These are phyloP conservation scores for Tenebrosternarchus preto DNA, from an alignment of 2,113 vertebrate genomes.

Conservation along the genomic window DNA sequence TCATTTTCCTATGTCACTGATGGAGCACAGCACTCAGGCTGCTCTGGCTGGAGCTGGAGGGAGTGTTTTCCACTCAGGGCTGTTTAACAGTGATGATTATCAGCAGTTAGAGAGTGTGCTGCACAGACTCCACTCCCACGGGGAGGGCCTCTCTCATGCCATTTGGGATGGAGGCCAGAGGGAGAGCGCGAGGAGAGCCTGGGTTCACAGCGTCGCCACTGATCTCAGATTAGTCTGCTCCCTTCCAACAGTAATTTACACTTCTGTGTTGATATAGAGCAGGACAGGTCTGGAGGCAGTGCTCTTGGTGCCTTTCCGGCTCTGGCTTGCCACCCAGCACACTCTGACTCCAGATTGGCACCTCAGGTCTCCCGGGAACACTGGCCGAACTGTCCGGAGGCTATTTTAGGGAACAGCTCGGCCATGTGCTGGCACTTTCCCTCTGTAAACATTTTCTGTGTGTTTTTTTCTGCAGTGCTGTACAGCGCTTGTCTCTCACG, in stretches of 20 bases:
- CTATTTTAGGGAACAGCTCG: neutral
- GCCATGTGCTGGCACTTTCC: slow-evolving; percentile 6
- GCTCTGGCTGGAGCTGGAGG: slow-evolving; percentile 5
- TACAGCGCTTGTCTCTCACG: neutral
- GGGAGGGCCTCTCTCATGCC: slow-evolving; percentile 3
- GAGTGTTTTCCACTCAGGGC: slow-evolving; percentile 29
- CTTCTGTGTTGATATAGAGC: neutral
- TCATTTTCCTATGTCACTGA: slow-evolving; percentile 30
- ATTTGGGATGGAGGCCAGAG: slow-evolving; percentile 38
- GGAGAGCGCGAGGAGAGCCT: neutral
- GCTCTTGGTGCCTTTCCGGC: slow-evolving; percentile 4
- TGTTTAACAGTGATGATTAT: slow-evolving; percentile 45
- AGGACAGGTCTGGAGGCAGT: neutral
- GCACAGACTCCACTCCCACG: slow-evolving; percentile 20
- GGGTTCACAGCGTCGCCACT: neutral
- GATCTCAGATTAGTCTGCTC: slow-evolving; percentile 8
- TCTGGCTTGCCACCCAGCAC: slow-evolving; percentile 19
- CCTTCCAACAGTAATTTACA: slow-evolving; percentile 9
- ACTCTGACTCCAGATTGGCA: slow-evolving; percentile 15
- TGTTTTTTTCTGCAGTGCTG: neutral
- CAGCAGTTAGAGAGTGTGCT: slow-evolving; percentile 30
- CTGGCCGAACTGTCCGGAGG: slow-evolving; percentile 11
- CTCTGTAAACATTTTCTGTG: slow-evolving; percentile 17
- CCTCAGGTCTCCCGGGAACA: slow-evolving; percentile 23
- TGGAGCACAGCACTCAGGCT: slow-evolving; percentile 3